A percentile compares a stretch with the other conserved stretches of the same genome.
Evolutionary conservation across 2,113 vertebrate genomes (phyloP).

Genomic region (Malurus melanocephalus): DNA sequence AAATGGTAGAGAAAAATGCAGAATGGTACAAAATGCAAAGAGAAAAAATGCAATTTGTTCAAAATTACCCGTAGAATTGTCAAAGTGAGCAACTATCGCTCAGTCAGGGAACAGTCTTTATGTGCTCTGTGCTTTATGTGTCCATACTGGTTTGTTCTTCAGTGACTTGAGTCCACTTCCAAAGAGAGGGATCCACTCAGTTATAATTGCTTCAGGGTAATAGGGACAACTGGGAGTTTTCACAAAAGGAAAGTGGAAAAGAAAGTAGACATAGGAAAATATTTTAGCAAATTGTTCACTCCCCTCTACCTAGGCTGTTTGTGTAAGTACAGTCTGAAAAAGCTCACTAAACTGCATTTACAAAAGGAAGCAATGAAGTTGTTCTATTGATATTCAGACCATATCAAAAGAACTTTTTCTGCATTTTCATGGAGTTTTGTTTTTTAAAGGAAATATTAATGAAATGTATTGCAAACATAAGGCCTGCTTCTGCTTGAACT

Average conservation of each 20-base stretch:
- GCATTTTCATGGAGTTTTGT: background rate
- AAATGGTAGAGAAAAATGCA: too few relatives aligned
- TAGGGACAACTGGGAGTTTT: background rate
- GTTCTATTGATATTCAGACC: background rate
- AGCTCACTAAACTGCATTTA: background rate
- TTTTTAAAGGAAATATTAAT: constrained; percentile 22
- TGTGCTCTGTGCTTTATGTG: fast-evolving
- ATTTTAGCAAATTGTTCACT: background rate
- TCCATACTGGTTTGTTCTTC: background rate
- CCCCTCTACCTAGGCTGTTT: background rate
- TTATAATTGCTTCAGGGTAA: background rate
- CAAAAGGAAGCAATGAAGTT: background rate
- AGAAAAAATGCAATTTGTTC: background rate
- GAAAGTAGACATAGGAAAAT: background rate
- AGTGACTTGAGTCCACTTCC: background rate
- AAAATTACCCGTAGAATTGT: background rate
- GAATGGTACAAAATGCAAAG: background rate
- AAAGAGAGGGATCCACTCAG: background rate
- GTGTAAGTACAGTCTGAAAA: background rate
- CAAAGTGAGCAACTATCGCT: background rate
- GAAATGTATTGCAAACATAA: background rate
- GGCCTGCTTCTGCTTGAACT: background rate
- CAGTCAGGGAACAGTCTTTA: background rate
- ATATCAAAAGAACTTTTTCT: background rate
- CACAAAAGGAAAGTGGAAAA: background rate